phyloP scores from a whole-genome alignment of 2,888 invertebrate species.

The Dolichomitus sp. region DNA sequence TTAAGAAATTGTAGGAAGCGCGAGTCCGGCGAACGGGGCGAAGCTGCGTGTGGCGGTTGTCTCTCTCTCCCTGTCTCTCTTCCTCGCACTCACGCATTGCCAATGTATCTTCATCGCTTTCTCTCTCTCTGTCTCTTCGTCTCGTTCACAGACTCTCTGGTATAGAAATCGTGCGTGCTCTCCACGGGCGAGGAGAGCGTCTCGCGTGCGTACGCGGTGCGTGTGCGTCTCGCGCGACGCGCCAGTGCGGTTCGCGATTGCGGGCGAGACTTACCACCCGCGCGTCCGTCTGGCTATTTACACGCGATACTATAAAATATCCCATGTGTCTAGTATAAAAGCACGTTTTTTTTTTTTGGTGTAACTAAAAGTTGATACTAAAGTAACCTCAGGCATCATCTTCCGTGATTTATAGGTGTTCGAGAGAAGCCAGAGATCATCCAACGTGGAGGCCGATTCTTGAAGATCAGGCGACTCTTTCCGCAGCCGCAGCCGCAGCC shows the following conservation, averaged over 20 bases:
- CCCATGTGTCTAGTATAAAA: not conserved
- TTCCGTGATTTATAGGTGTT: slow-evolving; percentile 40
- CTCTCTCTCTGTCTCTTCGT: slow-evolving; percentile 36
- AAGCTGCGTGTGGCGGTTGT: slow-evolving; percentile 75
- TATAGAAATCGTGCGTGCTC: slow-evolving; percentile 65
- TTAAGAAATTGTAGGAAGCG: slow-evolving; percentile 81
- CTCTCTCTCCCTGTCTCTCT: slow-evolving; percentile 47
- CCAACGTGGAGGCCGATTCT: slow-evolving; percentile 6
- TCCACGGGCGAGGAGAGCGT: slow-evolving; percentile 53
- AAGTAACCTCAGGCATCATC: slow-evolving; percentile 5
- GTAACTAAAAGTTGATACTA: not conserved
- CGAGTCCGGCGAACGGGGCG: slow-evolving; percentile 78
- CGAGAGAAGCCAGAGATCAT: slow-evolving; percentile 11
- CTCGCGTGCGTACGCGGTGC: slow-evolving; percentile 69
- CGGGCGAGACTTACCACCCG: slow-evolving; percentile 66
- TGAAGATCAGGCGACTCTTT: not conserved
- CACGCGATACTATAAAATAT: slow-evolving; percentile 1
- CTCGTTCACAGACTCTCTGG: slow-evolving; percentile 29
- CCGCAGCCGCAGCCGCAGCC: not conserved
- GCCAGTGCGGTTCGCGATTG: slow-evolving; percentile 68
- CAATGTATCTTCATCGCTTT: slow-evolving; percentile 49
- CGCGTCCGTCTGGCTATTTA: slow-evolving; percentile 40
- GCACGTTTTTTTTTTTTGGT: not conserved
- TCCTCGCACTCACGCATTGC: not conserved
- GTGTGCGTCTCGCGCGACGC: slow-evolving; percentile 66